Conservation (phyloP, 2,888 invertebrate species). For the Mechanitis mazaeus region DNA sequence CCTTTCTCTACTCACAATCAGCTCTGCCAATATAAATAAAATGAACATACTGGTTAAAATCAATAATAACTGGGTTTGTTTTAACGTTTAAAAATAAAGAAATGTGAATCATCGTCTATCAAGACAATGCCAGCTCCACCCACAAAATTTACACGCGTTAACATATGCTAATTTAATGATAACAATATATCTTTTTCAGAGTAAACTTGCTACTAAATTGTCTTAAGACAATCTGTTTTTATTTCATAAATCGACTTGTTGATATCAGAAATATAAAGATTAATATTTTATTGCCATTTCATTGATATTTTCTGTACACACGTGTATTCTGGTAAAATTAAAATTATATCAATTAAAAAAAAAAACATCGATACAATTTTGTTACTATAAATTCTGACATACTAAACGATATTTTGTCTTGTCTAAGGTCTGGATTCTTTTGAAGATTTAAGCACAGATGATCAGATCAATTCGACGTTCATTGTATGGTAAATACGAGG, state of each 20-base stretch:
- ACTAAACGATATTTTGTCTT: not conserved
- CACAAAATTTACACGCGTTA: conserved; percentile 38
- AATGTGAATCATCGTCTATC: conserved; percentile 25
- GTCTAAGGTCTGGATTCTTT: conserved; percentile 16
- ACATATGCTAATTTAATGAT: conserved; percentile 35
- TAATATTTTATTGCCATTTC: too few species aligned
- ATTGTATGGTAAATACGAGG: conserved; percentile 44
- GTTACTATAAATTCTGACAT: too few species aligned
- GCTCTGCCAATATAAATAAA: too few species aligned
- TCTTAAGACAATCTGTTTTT: conserved; percentile 12
- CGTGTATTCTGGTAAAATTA: too few species aligned
- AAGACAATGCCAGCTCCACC: conserved; percentile 36
- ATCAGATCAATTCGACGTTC: conserved; percentile 39
- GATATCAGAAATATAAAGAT: too few species aligned
- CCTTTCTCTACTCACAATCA: too few species aligned
- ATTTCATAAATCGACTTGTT: not conserved
- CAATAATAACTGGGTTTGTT: not conserved
- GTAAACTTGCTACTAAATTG: conserved; percentile 13
- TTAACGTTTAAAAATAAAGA: conserved; percentile 14
- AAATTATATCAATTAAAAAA: too few species aligned
- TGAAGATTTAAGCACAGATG: conserved; percentile 32
- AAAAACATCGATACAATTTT: too few species aligned
- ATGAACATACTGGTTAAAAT: not conserved
- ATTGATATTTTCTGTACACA: too few species aligned
- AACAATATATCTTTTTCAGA: conserved; percentile 26